Evolutionary conservation across 1,140 invertebrate species (phyloP).

Genomic region (Neuroterus valhalla): DNA sequence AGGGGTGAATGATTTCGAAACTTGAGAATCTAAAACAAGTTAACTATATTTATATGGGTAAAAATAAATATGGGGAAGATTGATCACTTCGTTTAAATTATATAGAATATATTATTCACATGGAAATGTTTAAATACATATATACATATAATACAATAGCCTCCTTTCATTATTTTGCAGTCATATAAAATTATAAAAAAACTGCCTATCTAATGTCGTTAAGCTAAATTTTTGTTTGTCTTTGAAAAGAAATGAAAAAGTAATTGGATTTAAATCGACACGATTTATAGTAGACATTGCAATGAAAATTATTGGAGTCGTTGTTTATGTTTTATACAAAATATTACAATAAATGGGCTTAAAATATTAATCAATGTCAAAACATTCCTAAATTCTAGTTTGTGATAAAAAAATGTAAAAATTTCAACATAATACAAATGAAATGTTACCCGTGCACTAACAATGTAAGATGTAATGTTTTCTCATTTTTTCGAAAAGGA

Average conservation of each 20-base stretch:
- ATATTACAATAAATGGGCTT: conserved; percentile 41
- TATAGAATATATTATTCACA: conserved; percentile 29
- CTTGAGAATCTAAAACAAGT: too few relatives aligned
- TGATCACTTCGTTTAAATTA: conserved; percentile 15
- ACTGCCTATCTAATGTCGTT: conserved; percentile 68
- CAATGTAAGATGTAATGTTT: not conserved
- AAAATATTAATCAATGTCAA: conserved; percentile 46
- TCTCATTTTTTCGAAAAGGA: not conserved
- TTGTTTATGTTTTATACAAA: conserved; percentile 3
- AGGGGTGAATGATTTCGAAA: too few relatives aligned
- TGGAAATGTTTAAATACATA: conserved; percentile 67
- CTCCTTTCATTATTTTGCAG: conserved; percentile 55
- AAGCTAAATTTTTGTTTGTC: conserved; percentile 41
- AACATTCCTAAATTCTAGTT: conserved; percentile 36
- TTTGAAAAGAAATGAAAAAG: not conserved
- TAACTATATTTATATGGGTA: too few relatives aligned
- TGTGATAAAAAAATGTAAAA: conserved; percentile 35
- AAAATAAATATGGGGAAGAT: not conserved
- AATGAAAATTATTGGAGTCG: not conserved
- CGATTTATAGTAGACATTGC: conserved; percentile 19
- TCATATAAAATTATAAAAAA: conserved; percentile 73
- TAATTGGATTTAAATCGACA: conserved; percentile 18
- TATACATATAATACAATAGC: conserved; percentile 74
- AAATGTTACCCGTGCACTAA: too few relatives aligned
- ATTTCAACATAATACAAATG: too few relatives aligned